Evolutionary conservation across 1,140 invertebrate species (phyloP).

Genomic region (Atta cephalotes): DNA sequence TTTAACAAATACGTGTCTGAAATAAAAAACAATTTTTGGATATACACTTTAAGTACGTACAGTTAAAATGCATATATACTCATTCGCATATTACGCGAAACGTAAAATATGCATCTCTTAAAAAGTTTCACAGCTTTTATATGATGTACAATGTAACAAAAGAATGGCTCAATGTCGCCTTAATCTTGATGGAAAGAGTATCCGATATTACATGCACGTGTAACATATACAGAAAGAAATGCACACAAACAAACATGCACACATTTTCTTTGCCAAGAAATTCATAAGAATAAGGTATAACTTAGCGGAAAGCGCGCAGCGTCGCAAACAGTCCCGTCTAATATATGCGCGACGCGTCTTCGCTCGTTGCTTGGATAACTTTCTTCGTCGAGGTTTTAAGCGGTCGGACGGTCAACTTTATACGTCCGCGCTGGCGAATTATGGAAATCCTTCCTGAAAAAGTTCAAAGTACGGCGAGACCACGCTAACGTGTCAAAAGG

Average conservation of each 20-base stretch:
- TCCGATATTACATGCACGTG: constrained; percentile 45
- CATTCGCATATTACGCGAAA: neutral
- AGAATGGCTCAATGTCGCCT: constrained; percentile 23
- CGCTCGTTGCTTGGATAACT: constrained; percentile 63
- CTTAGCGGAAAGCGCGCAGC: constrained; percentile 49
- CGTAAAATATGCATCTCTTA: neutral
- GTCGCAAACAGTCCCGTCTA: constrained; percentile 59
- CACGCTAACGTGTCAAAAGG: constrained; percentile 57
- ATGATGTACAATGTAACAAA: constrained; percentile 22
- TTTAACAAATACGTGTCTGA: neutral
- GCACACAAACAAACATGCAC: neutral
- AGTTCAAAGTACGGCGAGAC: constrained; percentile 47
- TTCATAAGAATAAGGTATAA: constrained; percentile 66
- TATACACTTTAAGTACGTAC: neutral
- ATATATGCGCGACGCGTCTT: constrained; percentile 65
- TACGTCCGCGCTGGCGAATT: constrained; percentile 61
- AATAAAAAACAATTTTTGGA: constrained; percentile 17
- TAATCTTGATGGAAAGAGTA: constrained; percentile 46
- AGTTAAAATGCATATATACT: neutral
- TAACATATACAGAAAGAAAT: neutral
- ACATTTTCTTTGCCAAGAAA: constrained; percentile 57
- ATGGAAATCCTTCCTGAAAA: constrained; percentile 65
- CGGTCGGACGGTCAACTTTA: constrained; percentile 64
- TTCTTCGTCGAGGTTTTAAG: constrained; percentile 64
- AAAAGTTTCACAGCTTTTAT: constrained; percentile 33